Base-by-base conservation (phyloP, 2,888 invertebrate species). In the Limulus polyphemus region DNA sequence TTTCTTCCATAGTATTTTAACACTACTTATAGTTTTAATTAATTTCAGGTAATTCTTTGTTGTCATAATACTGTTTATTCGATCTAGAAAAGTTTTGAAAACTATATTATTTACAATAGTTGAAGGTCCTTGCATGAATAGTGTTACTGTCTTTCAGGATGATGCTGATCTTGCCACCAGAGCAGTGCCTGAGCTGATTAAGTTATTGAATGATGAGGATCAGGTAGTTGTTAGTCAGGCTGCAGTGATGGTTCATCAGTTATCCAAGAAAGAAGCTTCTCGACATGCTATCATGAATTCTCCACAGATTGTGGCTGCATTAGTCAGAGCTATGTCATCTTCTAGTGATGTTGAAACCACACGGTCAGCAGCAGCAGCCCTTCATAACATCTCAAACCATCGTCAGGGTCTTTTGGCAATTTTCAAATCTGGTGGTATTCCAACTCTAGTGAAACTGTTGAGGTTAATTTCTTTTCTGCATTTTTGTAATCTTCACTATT, bases 391-490 rank as follows among this genome's bases (percentile, higher is more conserved):
- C 75, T 97, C 97, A 3, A 95, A 97, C 75, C 94, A 97, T 78
- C 84, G 93, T 67, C 94, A 95, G 80, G 98, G 98, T 72, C 79
- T 97, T 14, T 81, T 97, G 71, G 93, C 95, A 57, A 97, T 99
- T 73, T 99, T 99, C 80, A 94, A 97, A 79, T 95, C 95, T 72
- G 97, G 97, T 12, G 98, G 98, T 14, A 95, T 99, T 68, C 95
- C 95, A 3, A 98, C 98, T 56, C 81, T 99, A 64, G 97, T 99
- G 46, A 94, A 95, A 76, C 82, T 99, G 11, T 81, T 99, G 11
- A 90, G 81, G 79, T 82, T 69, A 58, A 61, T 60, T 61, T 7
- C 32, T 32, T 32, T 5, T 32, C 5, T 32, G 32, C 32, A 32
- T 32, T 32, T 3, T 32, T 32, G 32, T 7, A 32, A 32, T 32